Evolutionary conservation across 2,797 vertebrate species (phyloP).

Genomic region (Rhinatrema bivittatum): DNA sequence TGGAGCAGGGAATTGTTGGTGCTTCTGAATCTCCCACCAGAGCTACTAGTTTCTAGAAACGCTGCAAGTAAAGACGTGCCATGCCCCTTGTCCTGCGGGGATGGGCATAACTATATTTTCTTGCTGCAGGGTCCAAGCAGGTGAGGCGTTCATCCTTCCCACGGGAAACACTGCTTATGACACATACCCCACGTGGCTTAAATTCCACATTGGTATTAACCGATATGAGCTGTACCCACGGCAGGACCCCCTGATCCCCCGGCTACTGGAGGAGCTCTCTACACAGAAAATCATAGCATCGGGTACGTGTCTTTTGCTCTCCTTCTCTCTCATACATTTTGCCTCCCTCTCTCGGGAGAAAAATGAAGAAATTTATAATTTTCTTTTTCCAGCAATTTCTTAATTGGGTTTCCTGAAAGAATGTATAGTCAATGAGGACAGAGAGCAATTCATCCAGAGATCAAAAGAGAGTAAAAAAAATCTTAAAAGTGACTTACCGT

Average conservation of each 20-base stretch:
- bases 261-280: constrained; percentile 50
- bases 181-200: constrained; percentile 59
- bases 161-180: constrained; percentile 21
- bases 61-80: too few species aligned
- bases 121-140: constrained; percentile 32
- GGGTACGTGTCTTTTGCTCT: constrained; percentile 24
- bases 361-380: too few species aligned
- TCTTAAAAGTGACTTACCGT: too few species aligned
- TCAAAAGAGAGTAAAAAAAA: too few species aligned
- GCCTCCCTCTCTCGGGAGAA: not conserved
- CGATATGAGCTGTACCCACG: constrained; percentile 66
- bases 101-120: constrained; percentile 10
- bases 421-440: too few species aligned
- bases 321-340: not conserved
- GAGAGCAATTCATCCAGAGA: too few species aligned
- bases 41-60: too few species aligned
- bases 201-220: constrained; percentile 67
- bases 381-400: too few species aligned
- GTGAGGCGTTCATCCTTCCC: constrained; percentile 25
- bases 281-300: constrained; percentile 53
- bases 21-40: too few species aligned
- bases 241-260: constrained; percentile 48
- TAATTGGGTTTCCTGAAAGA: too few species aligned
- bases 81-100: too few species aligned
- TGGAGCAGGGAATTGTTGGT: too few species aligned